phyloP scores from a whole-genome alignment of 2,113 vertebrate genomes.

The Hyperoodon ampullatus region DNA sequence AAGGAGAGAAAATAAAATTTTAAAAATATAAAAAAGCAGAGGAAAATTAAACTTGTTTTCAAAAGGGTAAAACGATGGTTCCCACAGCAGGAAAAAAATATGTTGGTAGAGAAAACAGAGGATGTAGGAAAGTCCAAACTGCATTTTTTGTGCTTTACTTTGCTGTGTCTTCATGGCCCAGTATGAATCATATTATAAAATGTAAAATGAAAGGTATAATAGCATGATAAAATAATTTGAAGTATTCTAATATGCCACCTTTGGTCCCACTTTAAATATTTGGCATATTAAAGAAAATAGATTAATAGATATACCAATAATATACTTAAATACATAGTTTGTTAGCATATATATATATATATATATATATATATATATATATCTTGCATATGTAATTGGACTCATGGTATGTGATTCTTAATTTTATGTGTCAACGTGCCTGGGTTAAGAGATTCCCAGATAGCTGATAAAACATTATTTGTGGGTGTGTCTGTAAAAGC shows the following conservation, averaged over 20 bases:
- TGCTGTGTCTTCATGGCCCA: neutral
- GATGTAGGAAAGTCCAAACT: neutral
- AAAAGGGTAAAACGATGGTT: neutral
- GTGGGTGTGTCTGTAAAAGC: neutral
- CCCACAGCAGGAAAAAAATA: neutral
- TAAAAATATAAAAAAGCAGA: neutral
- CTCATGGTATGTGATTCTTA: neutral
- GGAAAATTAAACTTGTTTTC: neutral
- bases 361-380: neutral
- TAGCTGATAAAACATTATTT: neutral
- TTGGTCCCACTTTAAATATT: neutral
- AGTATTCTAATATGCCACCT: neutral
- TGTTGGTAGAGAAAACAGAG: neutral
- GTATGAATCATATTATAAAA: neutral
- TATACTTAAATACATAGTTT: neutral
- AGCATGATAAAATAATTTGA: neutral
- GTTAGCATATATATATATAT: neutral
- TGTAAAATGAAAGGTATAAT: neutral
- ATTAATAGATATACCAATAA: neutral
- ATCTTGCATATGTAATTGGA: neutral
- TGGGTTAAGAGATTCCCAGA: neutral
- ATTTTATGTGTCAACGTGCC: neutral
- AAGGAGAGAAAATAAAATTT: neutral
- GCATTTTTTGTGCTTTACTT: neutral
- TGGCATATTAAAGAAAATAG: neutral